Evolutionary conservation across 2,797 vertebrate genomes (phyloP).

Genomic region (Gambusia yucatana): DNA sequence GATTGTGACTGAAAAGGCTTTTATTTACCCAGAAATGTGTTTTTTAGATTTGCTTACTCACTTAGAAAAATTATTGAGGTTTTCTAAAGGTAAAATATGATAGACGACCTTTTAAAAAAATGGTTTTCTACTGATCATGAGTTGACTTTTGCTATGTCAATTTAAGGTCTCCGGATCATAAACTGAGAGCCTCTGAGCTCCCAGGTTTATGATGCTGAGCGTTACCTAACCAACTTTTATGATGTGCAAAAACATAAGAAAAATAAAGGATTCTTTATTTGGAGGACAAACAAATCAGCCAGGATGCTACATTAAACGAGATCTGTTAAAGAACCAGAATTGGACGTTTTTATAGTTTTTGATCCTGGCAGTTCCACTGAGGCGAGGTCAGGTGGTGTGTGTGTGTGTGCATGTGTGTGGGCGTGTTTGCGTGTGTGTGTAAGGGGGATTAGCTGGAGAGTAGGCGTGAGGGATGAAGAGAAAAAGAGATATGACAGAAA

Average conservation of each 20-base stretch:
- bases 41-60: background rate
- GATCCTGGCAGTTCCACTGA: conserved; percentile 33
- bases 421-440: background rate
- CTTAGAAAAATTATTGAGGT: background rate
- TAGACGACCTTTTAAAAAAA: background rate
- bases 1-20: background rate
- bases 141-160: background rate
- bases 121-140: background rate
- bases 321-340: conserved; percentile 22
- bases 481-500: conserved; percentile 75
- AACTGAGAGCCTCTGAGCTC: background rate
- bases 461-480: conserved; percentile 74
- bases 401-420: background rate
- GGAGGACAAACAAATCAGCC: conserved; percentile 11
- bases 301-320: background rate
- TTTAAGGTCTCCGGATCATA: background rate
- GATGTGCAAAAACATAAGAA: background rate
- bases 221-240: background rate
- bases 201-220: background rate
- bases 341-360: conserved; percentile 11
- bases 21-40: background rate
- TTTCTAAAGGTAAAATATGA: background rate
- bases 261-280: background rate
- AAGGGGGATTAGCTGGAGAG: conserved; percentile 32
- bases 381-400: conserved; percentile 13